Percentiles rank a stretch among this genome's conserved stretches.
Conservation (phyloP, 92 coral and sea anemone species). For the Desmophyllum pertusum region DNA sequence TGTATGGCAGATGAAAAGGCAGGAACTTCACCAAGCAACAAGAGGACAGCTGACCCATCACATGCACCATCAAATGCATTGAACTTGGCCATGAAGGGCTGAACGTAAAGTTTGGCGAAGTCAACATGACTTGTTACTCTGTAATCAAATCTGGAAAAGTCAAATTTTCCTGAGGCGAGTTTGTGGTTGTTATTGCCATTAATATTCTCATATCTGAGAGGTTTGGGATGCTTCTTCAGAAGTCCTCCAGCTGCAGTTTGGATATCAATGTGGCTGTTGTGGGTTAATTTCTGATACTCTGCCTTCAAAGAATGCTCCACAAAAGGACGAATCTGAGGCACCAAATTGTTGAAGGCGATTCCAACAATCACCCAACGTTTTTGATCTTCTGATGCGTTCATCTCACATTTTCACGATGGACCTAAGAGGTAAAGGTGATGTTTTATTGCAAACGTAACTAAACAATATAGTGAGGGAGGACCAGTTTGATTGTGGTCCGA, state of each 20-base stretch:
- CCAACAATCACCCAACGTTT: too few species aligned
- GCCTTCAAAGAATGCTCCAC: conserved; percentile 32
- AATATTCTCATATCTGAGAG: too few species aligned
- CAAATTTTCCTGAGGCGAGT: conserved; percentile 2
- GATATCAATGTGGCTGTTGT: conserved; percentile 18
- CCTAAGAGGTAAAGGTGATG: too few species aligned
- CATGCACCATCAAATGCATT: conserved; percentile 56
- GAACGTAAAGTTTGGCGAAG: conserved; percentile 54
- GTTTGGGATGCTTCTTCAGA: too few species aligned
- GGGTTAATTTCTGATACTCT: conserved; percentile 20
- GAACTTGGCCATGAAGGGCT: conserved; percentile 66
- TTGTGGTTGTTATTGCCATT: conserved; percentile 31
- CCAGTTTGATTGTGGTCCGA: too few species aligned
- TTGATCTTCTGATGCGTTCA: conserved; percentile 42
- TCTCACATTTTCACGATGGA: too few species aligned
- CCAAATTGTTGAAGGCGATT: conserved; percentile 56
- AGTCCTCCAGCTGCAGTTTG: conserved; percentile 21
- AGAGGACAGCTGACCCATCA: too few species aligned
- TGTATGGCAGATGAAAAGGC: too few species aligned
- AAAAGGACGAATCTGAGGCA: conserved; percentile 32
- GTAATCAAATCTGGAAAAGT: conserved; percentile 18
- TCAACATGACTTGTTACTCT: too few species aligned
- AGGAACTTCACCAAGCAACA: too few species aligned
- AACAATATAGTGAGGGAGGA: too few species aligned
- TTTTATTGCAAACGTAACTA: too few species aligned